Conservation (phyloP, 1,140 invertebrate genomes). For the Drosophila varians region DNA sequence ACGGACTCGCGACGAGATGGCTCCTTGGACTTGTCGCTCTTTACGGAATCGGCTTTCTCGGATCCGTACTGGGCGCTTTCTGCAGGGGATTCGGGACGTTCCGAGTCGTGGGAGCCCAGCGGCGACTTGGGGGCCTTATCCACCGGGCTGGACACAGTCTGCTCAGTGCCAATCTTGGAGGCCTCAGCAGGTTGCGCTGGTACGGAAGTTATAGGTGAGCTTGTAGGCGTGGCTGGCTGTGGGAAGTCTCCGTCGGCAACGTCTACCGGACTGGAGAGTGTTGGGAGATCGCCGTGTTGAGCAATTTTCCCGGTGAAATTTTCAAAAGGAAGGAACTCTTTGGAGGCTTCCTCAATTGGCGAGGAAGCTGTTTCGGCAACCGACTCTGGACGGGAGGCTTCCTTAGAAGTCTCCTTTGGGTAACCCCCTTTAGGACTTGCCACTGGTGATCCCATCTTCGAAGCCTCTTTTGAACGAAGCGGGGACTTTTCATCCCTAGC, state of each 20-base stretch:
- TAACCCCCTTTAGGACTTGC: background rate
- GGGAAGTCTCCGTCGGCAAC: constrained; percentile 36
- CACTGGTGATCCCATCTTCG: background rate
- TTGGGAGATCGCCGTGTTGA: constrained; percentile 7
- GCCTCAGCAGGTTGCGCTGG: constrained; percentile 13
- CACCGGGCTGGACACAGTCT: constrained; percentile 25
- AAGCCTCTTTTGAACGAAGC: background rate
- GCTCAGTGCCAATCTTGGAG: constrained; percentile 9
- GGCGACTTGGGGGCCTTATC: constrained; percentile 30
- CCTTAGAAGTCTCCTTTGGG: constrained; percentile 23
- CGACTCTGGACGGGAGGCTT: constrained; percentile 25
- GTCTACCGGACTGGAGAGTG: constrained; percentile 31
- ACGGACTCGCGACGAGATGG: constrained; percentile 29
- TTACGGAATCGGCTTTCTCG: constrained; percentile 31
- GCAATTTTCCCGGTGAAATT: background rate
- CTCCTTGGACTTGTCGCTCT: constrained; percentile 32
- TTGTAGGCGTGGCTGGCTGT: constrained; percentile 18
- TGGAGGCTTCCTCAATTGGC: constrained; percentile 14
- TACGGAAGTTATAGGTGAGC: constrained; percentile 3
- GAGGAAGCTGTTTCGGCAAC: constrained; percentile 22
- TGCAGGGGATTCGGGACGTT: constrained; percentile 33
- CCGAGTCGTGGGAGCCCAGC: background rate
- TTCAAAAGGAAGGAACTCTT: constrained; percentile 6
- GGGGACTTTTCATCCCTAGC: constrained; percentile 9
- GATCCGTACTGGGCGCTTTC: constrained; percentile 39